Evolutionary conservation across 2,888 invertebrate genomes (phyloP), one percentile per base, ranked within the genome.

Genomic region (Heteromyza rotundicornis): DNA sequence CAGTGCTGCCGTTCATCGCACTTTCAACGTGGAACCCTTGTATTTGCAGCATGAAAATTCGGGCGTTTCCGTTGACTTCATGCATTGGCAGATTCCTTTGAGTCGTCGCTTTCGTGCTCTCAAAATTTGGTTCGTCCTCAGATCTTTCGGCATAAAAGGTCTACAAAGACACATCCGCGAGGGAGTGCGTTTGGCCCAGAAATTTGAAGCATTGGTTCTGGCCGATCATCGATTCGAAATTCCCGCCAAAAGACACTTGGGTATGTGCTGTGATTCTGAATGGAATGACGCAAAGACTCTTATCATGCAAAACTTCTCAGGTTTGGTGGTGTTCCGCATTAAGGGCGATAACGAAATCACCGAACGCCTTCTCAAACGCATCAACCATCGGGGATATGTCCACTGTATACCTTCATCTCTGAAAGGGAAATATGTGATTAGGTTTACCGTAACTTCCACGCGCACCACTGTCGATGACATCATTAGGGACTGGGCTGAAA

Each of bases 41-140:
- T 99, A 99, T 80, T 85, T 99, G 64, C 92, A 96, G 73, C 99
- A 99, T 76, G 98, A 98, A 84, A 98, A 99, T 84, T 95, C 98
- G 76, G 97, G 97, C 63, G 91, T 95, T 71, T 96, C 96, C 2
- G 95, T 97, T 66, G 96, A 97, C 82, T 97, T 94, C 72, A 97
- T 96, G 96, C 97, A 98, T 78, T 98, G 98, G 98, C 98, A 98
- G 84, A 96, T 98, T 58, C 95, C 96, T 0, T 80, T 98, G 56
- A 97, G 97, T 74, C 94, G 94, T 77, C 87, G 95, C 67, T 98
- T 98, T 81, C 87, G 98, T 32, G 90, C 98, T 0, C 81, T 98
- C 35, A 98, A 98, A 80, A 85, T 98, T 0, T 98, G 98, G 98
- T 98, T 98, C 79, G 97, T 98, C 0, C 87, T 98, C n/a, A 87